Conservation (phyloP, 2,888 invertebrate genomes). For the Hemistola chrysoprasaria region DNA sequence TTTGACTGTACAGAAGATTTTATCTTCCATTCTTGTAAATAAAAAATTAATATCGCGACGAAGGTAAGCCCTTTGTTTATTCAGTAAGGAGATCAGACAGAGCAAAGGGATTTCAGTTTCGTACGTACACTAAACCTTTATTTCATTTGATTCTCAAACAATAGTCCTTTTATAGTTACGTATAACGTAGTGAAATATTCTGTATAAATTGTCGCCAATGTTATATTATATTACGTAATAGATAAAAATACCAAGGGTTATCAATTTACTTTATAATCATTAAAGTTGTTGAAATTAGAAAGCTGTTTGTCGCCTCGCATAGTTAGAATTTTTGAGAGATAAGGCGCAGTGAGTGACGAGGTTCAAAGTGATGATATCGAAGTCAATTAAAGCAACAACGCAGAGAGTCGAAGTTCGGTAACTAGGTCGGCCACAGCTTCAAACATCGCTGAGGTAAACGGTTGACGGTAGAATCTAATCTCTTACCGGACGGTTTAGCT, state of each 20-base stretch:
- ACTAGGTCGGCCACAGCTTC: constrained; percentile 18
- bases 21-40: background rate
- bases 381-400: too few relatives aligned
- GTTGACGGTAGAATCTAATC: constrained; percentile 16
- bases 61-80: constrained; percentile 2
- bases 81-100: constrained; percentile 5
- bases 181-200: too few relatives aligned
- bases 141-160: constrained; percentile 3
- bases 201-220: too few relatives aligned
- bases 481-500: constrained; percentile 10
- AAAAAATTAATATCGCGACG: constrained; percentile 2
- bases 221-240: too few relatives aligned
- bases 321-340: constrained; percentile 16
- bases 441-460: constrained; percentile 10
- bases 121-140: constrained; percentile 4
- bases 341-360: constrained; percentile 9
- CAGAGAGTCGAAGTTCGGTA: background rate
- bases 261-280: background rate
- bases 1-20: background rate
- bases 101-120: background rate
- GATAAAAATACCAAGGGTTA: background rate
- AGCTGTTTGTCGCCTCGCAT: constrained; percentile 15
- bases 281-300: constrained; percentile 18
- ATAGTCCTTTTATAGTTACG: too few relatives aligned
- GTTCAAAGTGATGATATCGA: too few relatives aligned